Base-by-base conservation (phyloP, 2,888 invertebrate genomes). In the Nasonia oneida region DNA sequence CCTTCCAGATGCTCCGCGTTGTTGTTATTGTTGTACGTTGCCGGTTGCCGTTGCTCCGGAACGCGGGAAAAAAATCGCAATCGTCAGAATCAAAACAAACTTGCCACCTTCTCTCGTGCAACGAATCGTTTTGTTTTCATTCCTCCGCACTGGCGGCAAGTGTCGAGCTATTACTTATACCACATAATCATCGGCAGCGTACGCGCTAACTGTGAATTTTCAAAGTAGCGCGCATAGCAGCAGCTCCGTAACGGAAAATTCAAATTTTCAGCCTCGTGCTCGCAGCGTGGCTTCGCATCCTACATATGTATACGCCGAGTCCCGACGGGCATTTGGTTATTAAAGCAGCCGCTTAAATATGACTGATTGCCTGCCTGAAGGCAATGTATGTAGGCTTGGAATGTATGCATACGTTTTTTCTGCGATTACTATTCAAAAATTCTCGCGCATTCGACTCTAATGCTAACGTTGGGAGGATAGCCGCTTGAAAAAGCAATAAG, bases 181-280 rank as follows among this genome's bases (percentile, higher is more conserved):
- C 23, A 23, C 18, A 23, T 61, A 18, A 61, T n/a, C 8, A 61
- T 5, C 57, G 29, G 29, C 67, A 67, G 67, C 1, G 1, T 67
- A 29, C 6, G 29, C 12, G 67, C 23, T 71, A 71, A 73, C 73
- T 23, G 47, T 42, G 73, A 73, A 47, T 42, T 73, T 78, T 74
- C 87, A 67, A 81, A 86, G 82, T 74, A 78, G 85, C 86, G 78
- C 86, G 80, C 81, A 74, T 39, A 71, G 23, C 37, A 53, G 53
- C 53, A 18, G 18, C 53, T n/a, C 10, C 8, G 67, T 67, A 67
- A 67, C 67, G 67, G 67, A 67, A 67, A 67, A 67, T 67, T 67
- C 67, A 67, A 67, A 67, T 67, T 33, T 67, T 23, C 61, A 1
- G 2, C 10, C 61, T n/a, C 61, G 18, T 23, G 23, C 8, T 61